These are phyloP conservation scores for Platanista minor DNA, from an alignment of 2,113 vertebrate species.

Conservation along the genomic window DNA sequence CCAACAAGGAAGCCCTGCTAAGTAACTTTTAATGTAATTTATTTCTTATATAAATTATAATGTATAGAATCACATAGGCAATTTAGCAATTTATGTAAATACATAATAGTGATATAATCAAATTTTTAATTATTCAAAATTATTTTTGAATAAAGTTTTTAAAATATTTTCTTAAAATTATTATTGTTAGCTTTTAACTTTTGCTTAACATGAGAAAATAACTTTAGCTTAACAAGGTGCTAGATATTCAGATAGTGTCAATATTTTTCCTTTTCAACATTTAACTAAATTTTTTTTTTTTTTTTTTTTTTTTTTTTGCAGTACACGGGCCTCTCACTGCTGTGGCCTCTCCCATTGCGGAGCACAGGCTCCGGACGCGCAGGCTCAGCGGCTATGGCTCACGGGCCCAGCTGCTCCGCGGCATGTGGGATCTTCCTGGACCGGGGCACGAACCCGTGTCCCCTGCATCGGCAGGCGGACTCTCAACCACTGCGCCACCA, in stretches of 20 bases:
- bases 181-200: slow-evolving; percentile 8
- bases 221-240: not conserved
- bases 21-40: not conserved
- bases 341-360: too few species aligned
- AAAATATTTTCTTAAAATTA: slow-evolving; percentile 2
- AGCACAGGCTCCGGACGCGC: too few species aligned
- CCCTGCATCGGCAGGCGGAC: too few species aligned
- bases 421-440: too few species aligned
- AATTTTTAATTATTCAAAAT: not conserved
- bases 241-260: not conserved
- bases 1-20: not conserved
- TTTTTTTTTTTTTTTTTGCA: too few species aligned
- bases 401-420: too few species aligned
- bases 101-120: not conserved
- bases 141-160: not conserved
- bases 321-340: too few species aligned
- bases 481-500: too few species aligned
- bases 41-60: slow-evolving; percentile 25
- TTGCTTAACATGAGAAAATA: not conserved
- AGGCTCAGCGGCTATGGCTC: too few species aligned
- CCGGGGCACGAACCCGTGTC: too few species aligned
- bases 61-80: not conserved
- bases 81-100: not conserved
- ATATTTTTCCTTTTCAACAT: slow-evolving; percentile 16
- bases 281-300: not conserved